phyloP scores from a whole-genome alignment of 2,797 vertebrate genomes.

The Vespertilio murinus region DNA sequence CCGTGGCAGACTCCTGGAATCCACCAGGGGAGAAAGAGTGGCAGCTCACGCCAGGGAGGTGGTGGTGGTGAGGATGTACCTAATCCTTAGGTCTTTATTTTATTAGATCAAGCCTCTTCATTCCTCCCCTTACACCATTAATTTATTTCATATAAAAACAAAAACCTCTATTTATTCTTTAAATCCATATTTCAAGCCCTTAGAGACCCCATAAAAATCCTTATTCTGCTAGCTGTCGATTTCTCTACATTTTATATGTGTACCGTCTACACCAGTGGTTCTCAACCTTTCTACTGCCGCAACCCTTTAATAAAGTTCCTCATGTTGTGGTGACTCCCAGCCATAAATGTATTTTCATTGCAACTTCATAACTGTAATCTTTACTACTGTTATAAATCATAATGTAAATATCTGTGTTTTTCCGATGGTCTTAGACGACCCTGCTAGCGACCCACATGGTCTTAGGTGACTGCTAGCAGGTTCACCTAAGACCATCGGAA shows the following conservation, averaged over 20 bases:
- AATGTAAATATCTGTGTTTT: too few species aligned
- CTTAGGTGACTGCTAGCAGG: too few species aligned
- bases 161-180: not conserved
- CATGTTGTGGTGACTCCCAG: too few species aligned
- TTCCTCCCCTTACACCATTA: not conserved
- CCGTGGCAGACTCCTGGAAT: not conserved
- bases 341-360: too few species aligned
- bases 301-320: too few species aligned
- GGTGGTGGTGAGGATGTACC: not conserved
- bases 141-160: not conserved
- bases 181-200: not conserved
- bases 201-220: not conserved
- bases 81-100: not conserved
- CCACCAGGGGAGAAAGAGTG: not conserved
- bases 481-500: too few species aligned
- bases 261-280: not conserved
- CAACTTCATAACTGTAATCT: too few species aligned
- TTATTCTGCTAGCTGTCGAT: not conserved
- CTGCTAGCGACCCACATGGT: too few species aligned
- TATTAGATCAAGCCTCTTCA: not conserved
- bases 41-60: not conserved
- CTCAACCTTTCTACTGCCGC: too few species aligned
- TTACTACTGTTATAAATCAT: too few species aligned
- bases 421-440: too few species aligned
- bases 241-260: not conserved